Base-by-base conservation (phyloP, 2,797 vertebrate species). In the Salarias fasciatus region DNA sequence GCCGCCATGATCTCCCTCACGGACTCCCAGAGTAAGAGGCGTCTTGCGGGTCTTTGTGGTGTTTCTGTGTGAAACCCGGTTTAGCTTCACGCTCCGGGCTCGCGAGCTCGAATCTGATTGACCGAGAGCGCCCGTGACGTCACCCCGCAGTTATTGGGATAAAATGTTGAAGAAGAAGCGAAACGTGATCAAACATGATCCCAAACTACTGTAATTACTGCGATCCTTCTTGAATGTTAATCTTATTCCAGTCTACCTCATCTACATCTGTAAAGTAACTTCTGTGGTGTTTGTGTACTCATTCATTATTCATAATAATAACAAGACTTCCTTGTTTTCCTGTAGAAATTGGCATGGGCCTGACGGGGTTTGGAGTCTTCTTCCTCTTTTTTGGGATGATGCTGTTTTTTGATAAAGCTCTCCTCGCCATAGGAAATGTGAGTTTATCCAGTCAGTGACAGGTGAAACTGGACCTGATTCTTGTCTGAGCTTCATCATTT, bases 321-420 rank as follows among this genome's bases (percentile, higher is more conserved):
- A 24, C 18, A 24, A 24, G 24, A 24, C 18, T 18, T 35, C 36
- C 1, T 55, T 11, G 1, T 6, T 6, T 9, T 5, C 1, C 4
- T 11, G 2, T 81, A 91, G 89, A 91, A 35, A 90, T 91, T 10
- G 89, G 89, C 30, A 91, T 91, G 87, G 89, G 89, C n/a, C 77
- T 91, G 72, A 90, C 89, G 0, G 92, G 83, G 4, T 87, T 90
- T 11, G 90, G 91, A 6, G 86, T 92, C 38, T 88, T 88, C 57
- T 85, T 84, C 40, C 71, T 89, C 24, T 70, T 85, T 61, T 89
- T 88, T 36, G 78, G 84, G 10, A 79, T 89, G 89, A 79, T 91
- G 85, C 89, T 90, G 74, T 93, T 92, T 74, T 92, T 84, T 56
- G 85, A 88, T 43, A 89, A 79, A 68, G 71, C 79, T 55, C 81